Evolutionary conservation across 2,113 vertebrate genomes (phyloP).

Genomic region (Gulo gulo): DNA sequence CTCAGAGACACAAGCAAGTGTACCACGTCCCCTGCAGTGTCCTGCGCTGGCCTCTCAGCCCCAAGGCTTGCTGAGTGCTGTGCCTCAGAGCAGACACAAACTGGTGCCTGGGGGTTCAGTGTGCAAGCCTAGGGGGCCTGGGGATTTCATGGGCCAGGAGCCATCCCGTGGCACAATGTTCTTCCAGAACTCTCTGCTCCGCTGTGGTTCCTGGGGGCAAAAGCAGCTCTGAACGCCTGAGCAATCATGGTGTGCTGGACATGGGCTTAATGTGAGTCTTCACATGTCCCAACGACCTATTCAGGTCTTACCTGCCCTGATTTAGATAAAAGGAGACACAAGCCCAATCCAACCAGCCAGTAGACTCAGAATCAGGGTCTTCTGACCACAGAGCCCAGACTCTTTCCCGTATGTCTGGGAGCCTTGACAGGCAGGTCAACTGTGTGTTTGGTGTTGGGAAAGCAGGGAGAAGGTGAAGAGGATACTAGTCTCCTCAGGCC

Average conservation of each 20-base stretch:
- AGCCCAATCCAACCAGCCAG: not conserved
- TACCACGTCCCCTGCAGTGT: accelerated
- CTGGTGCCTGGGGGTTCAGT: not conserved
- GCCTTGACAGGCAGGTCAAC: not conserved
- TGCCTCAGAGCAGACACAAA: not conserved
- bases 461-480: not conserved
- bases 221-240: not conserved
- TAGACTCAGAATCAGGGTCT: not conserved
- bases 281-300: accelerated
- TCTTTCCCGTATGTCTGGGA: not conserved
- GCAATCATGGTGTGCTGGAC: not conserved
- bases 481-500: not conserved
- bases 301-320: not conserved
- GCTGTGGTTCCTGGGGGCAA: not conserved
- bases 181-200: not conserved
- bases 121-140: not conserved
- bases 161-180: not conserved
- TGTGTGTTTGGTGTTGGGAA: not conserved
- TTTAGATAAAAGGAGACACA: not conserved
- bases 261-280: not conserved
- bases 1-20: not conserved
- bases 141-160: not conserved
- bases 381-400: not conserved
- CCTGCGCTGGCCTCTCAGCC: not conserved
- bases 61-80: not conserved